Base-by-base conservation (phyloP, 2,797 vertebrate species). In the Chloroceryle amazona region DNA sequence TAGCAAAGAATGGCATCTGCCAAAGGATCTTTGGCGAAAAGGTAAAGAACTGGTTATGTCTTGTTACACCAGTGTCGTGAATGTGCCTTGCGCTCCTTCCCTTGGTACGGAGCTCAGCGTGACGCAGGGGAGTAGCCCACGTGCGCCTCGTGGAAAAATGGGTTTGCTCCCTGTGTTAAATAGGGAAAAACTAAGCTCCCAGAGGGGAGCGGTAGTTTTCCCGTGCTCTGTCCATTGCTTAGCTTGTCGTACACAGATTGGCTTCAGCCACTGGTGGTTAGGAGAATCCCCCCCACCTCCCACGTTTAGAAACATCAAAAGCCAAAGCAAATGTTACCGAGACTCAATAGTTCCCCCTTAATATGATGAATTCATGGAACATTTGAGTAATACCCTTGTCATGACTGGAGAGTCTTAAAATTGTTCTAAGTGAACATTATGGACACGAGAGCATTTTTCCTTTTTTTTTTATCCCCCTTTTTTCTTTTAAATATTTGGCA, bases 1-100 rank as follows among this genome's bases (percentile, higher is more conserved):
- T 99, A 96, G 99, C 99, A 97, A 99, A 99, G 98, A 99, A 99
- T 35, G 99, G 99, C 97, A 99, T 99, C 98, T 99, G 99, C 97
- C 99, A 99, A 94, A 98, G 99, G 96, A 98, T 99, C 98, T 99
- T 99, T 39, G 99, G 99, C 89, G 99, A 99, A 98, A 99, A 99
- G 99, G 99, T 99, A 98, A 98, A 96, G 91, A 80, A 87, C 72
- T 35, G 79, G 93, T 93, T 97, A n/a, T 97, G 88, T 96, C 83
- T 94, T 85, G 29, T 97, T 94, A 35, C 88, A n/a, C 73, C 75
- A 21, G 41, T 66, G 20, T 86, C 76, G 81, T 82, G 55, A 23
- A 57, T 79, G 86, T 49, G 67, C 37, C 6, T 28, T 46, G 23
- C 42, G 93, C 86, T 90, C 88, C 82, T 42, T 5, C 3, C 20